Conservation (phyloP, 2,797 vertebrate species). For the Manis pentadactyla region DNA sequence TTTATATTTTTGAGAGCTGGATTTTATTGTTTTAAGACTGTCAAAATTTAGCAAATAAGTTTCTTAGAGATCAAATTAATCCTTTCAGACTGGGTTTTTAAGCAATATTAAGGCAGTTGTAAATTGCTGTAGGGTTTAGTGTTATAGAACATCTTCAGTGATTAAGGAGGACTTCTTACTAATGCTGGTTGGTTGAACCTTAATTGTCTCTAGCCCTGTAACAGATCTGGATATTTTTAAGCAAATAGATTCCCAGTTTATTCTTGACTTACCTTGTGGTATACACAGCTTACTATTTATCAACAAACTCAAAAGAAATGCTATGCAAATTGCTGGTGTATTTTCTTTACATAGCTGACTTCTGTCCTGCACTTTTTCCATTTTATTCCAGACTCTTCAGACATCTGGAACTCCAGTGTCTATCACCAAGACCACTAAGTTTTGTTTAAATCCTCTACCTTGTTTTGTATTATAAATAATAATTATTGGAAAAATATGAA, state of each 20-base stretch:
- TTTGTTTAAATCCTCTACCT: neutral
- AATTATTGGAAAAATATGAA: neutral
- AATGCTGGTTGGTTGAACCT: neutral
- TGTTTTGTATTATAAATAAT: neutral
- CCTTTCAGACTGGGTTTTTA: neutral
- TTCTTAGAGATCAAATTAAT: neutral
- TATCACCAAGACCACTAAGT: neutral
- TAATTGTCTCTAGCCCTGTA: neutral
- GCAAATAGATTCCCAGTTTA: neutral
- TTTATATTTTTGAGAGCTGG: neutral
- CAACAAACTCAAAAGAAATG: neutral
- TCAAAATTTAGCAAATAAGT: neutral
- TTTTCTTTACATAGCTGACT: neutral
- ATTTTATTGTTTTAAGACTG: neutral
- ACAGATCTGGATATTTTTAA: neutral
- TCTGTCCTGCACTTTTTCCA: neutral
- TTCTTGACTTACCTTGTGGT: neutral
- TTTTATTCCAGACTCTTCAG: neutral
- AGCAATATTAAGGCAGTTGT: neutral
- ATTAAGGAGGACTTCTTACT: neutral
- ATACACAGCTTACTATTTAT: neutral
- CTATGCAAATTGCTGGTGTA: neutral
- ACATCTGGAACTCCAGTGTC: neutral
- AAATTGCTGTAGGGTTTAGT: neutral
- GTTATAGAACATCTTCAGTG: neutral